Percentiles rank a stretch among this genome's conserved stretches.
phyloP scores from a whole-genome alignment of 2,797 vertebrate species.

The Galaxias olidus region DNA sequence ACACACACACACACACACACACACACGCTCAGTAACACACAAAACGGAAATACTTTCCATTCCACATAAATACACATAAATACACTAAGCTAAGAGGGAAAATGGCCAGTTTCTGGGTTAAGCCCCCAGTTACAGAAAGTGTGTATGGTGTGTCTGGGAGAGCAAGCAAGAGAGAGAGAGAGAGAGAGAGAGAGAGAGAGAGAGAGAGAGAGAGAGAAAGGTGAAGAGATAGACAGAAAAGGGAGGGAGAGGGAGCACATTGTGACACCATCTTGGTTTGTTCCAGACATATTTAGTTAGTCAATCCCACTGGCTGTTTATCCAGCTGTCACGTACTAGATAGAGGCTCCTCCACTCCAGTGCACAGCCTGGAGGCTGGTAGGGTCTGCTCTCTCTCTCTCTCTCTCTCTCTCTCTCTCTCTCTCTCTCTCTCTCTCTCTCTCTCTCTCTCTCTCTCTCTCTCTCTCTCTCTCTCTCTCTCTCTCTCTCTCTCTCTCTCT shows the following conservation, averaged over 20 bases:
- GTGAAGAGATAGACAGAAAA: neutral
- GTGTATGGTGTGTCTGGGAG: slow-evolving; percentile 7
- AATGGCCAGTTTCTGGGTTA: slow-evolving; percentile 46
- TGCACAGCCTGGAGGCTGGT: too few species aligned
- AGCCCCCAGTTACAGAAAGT: slow-evolving; percentile 11
- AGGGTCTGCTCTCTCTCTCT: neutral
- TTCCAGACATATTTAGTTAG: too few species aligned
- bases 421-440: neutral
- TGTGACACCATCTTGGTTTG: too few species aligned
- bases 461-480: too few species aligned
- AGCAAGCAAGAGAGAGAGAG: slow-evolving; percentile 15
- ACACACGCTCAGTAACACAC: neutral
- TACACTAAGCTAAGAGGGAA: slow-evolving; percentile 35
- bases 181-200: slow-evolving; percentile 30
- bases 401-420: neutral
- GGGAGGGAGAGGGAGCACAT: too few species aligned
- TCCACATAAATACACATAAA: slow-evolving; percentile 51
- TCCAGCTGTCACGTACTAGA: too few species aligned
- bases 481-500: neutral
- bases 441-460: neutral
- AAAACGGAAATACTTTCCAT: slow-evolving; percentile 44
- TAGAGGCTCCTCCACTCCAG: too few species aligned
- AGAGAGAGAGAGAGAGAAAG: slow-evolving; percentile 39
- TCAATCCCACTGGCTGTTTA: too few species aligned
- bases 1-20: slow-evolving; percentile 8